Evolutionary conservation across 1,140 invertebrate genomes (phyloP), one percentile per base, ranked within the genome.

Genomic region (Nautilus pompilius): DNA sequence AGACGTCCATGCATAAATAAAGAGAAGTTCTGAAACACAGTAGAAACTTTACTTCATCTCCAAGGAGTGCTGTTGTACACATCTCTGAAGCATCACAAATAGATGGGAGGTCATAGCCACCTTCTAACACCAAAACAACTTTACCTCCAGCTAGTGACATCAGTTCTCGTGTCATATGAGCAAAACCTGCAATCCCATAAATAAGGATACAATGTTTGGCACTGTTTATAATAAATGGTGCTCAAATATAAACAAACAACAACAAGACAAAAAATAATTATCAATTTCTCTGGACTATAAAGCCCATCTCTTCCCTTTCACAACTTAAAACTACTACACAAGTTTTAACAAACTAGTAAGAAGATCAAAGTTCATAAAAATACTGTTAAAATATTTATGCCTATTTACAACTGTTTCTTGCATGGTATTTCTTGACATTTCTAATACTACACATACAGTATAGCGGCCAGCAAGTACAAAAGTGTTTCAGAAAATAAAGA

Each of bases 11-110:
- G n/a, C n/a, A n/a, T n/a, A n/a, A n/a, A n/a, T n/a, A n/a, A n/a
- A n/a, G n/a, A n/a, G 15, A 41, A 26, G 29, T 24, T 26, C 24
- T 62, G 34, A 17, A 56, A 20, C 45, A 60, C 8, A n/a, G 10
- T 59, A 22, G 34, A 20, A 30, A 26, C 60, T 60, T 24, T 55
- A 82, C 80, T 65, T 81, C 74, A 51, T 80, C 74, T 17, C 75
- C 77, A 22, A 98, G 86, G 33, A 99, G 82, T 10, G 95, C 93
- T 62, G 90, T 85, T 2, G 98, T 91, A 84, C 95, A 98, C 80
- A 96, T 93, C 82, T 98, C 93, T n/a, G 95, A 92, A 61, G 93
- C 92, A 85, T 98, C 96, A 86, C 95, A 97, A 73, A 99, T 96
- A 20, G 95, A 90, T 13, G 94, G 87, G 65, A 99, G 83, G 82